Evolutionary conservation across 35 echinoderm and acorn worm genomes (phyloP), one percentile per base, ranked within the genome.

Genomic region (Lytechinus pictus): DNA sequence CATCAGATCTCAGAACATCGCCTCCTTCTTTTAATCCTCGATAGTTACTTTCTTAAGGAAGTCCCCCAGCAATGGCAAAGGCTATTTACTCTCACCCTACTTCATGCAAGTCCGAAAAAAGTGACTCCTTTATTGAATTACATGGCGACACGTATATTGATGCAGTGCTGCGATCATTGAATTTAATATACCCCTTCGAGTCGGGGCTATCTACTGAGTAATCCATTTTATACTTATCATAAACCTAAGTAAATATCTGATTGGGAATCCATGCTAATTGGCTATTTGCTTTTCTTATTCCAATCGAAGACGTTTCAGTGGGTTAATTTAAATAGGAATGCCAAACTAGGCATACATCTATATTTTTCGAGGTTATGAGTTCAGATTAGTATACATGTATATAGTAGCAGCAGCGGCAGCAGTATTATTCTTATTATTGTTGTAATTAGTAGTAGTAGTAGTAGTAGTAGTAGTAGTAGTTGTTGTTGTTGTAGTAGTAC

Each of bases 181-280:
- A 79, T 79, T 79, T 79, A 79, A 79, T 79, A 79, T 79, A 79
- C 66, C 66, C 19, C 66, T 79, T 58, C 66, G 4, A 79, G 16
- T 6, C 66, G 66, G 66, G 66, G 4, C 66, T 44, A n/a, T 79
- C 16, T 24, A 79, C n/a, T n/a, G 66, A 24, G 66, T 79, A 79
- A 79, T 79, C 66, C 66, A 79, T 79, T 79, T 79, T 79, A 79
- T 24, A 79, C n/a, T 16, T 16, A 0, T 24, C 16, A 79, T 79
- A 79, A 79, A 79, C n/a, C 66, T 79, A 19, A 79, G 66, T 79
- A 79, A 79, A 79, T 24, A 79, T 79, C n/a, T 79, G n/a, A 79
- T 79, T 79, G 66, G 19, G n/a, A 79, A 79, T 79, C 66, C 12
- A 79, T 79, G n/a, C 16, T 79, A 24, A 79, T 79, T 79, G 66